Evolutionary conservation across 2,113 vertebrate genomes (phyloP), one percentile per base, ranked within the genome.

Genomic region (Hyaena hyaena): DNA sequence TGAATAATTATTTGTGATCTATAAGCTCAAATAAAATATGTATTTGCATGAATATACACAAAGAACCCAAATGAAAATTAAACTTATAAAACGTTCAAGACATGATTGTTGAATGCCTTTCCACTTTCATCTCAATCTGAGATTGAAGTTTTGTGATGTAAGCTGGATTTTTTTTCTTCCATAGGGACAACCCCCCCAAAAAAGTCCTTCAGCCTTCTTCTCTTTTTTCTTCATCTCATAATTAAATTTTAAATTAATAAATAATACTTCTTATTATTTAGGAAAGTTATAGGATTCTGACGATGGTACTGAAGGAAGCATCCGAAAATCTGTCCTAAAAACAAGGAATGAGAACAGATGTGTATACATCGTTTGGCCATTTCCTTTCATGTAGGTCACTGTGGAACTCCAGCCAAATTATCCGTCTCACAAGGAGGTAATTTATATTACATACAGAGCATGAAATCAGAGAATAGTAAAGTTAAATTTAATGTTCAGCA

Each of bases 61-160:
- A 82, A 90, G 11, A 87, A 81, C 48, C 6, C 68, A 86, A 73
- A 81, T 95, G 33, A 90, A 93, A 93, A 87, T 68, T 73, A 65
- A 90, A 7, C 3, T 48, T 80, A 85, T 68, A 93, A 68, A 96
- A 83, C 74, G 65, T 45, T 89, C 31, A 73, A n/a, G 45, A 74
- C 24, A 48, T 10, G 9, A 19, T 65, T 35, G 80, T 33, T 93
- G 31, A 90, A 86, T 68, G 66, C 35, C 4, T 65, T 86, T 68
- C 17, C 55, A 86, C 39, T 93, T 66, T 85, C 43, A 79, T 73
- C 79, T 93, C 14, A 28, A 96, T 73, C 50, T 26, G 58, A 68
- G 15, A 77, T 65, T 66, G 12, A 91, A 68, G 58, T 96, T 89
- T n/a, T 26, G 4, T 14, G 53, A 71, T 83, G 21, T 87, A 65